Evolutionary conservation across 1,140 invertebrate species (phyloP).

Genomic region (Gyrodactylus bullatarudis): DNA sequence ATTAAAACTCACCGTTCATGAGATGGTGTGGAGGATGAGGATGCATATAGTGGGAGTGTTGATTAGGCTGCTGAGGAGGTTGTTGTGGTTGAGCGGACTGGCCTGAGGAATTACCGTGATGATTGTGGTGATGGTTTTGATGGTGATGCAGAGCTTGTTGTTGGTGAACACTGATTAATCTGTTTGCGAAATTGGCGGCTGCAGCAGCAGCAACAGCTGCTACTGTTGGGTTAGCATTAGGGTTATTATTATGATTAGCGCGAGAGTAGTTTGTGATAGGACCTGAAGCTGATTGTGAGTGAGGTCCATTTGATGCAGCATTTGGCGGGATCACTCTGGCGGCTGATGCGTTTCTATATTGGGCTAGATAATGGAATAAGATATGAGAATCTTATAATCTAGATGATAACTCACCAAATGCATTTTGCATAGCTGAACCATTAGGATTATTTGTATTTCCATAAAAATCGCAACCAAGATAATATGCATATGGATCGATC

Average conservation of each 20-base stretch:
- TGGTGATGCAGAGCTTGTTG: not conserved
- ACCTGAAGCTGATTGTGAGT: not conserved
- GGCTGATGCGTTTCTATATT: not conserved
- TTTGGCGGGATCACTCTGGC: not conserved
- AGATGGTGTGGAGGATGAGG: not conserved
- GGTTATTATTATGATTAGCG: not conserved
- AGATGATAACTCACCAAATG: not conserved
- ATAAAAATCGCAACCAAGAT: not conserved
- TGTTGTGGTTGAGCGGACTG: not conserved
- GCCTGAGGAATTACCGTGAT: not conserved
- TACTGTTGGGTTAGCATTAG: not conserved
- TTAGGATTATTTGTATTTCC: not conserved
- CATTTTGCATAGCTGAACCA: not conserved
- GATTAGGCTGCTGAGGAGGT: not conserved
- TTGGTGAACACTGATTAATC: not conserved
- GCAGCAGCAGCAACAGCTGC: not conserved
- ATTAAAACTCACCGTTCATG: too few relatives aligned
- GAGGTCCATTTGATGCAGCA: not conserved
- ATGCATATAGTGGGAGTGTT: not conserved
- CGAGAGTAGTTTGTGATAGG: not conserved
- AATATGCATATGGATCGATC: not conserved
- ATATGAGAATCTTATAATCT: not conserved
- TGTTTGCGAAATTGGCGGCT: not conserved
- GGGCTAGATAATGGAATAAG: not conserved
- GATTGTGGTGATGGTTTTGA: not conserved